phyloP scores from a whole-genome alignment of 2,113 vertebrate species.

The Cisticola juncidis region DNA sequence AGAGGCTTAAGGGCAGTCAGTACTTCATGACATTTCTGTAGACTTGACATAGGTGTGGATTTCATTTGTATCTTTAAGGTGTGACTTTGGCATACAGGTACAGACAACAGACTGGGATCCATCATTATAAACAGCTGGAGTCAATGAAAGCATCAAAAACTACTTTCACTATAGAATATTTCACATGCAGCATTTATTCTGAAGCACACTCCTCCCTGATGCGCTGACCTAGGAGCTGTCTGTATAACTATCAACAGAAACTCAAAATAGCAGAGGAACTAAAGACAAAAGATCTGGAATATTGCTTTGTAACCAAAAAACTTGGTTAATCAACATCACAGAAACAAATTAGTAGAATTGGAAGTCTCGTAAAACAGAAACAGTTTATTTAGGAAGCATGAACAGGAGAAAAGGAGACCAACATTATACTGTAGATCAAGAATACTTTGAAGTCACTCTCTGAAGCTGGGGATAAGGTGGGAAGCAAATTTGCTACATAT shows the following conservation, averaged over 20 bases:
- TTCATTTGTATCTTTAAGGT: neutral
- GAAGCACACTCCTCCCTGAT: neutral
- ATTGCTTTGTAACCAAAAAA: neutral
- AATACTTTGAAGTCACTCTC: slow-evolving; percentile 46
- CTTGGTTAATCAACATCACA: neutral
- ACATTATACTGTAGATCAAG: neutral
- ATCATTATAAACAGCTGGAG: neutral
- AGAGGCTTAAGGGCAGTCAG: neutral
- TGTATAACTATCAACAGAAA: neutral
- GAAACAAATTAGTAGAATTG: neutral
- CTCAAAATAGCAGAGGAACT: neutral
- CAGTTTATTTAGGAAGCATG: neutral
- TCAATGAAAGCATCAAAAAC: neutral
- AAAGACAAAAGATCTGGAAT: neutral
- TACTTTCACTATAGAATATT: neutral
- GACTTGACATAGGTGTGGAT: neutral
- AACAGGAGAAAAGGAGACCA: neutral
- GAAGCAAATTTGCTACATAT: slow-evolving; percentile 38
- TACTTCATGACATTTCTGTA: neutral
- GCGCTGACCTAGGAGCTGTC: neutral
- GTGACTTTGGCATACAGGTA: neutral
- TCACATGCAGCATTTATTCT: neutral
- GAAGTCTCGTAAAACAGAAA: neutral
- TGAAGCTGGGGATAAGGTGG: slow-evolving; percentile 13
- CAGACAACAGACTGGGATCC: neutral